Conservation (phyloP, 2,113 vertebrate genomes). For the Leptosomus discolor region DNA sequence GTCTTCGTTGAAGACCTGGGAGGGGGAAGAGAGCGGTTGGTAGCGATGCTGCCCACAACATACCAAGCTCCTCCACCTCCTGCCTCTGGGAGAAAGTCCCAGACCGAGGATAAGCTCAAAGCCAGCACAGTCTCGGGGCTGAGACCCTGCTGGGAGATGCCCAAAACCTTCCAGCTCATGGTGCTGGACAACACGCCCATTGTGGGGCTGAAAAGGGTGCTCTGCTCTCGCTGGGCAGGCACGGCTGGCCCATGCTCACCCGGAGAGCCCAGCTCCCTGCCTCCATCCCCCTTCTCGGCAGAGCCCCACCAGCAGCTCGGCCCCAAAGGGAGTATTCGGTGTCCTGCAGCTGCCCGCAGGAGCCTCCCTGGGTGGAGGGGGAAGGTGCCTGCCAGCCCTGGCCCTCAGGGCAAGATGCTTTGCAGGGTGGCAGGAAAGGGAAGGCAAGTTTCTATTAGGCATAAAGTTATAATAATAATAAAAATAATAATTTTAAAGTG, state of each 20-base stretch:
- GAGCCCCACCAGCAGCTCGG: background rate
- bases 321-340: background rate
- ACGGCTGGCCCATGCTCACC: rapidly evolving
- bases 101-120: background rate
- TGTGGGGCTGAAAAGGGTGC: rapidly evolving
- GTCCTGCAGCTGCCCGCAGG: rapidly evolving
- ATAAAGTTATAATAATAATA: background rate
- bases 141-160: background rate
- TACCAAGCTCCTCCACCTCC: background rate
- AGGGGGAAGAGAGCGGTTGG: background rate
- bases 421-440: background rate
- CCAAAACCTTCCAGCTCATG: rapidly evolving
- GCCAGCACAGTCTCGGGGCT: background rate
- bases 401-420: background rate
- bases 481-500: background rate
- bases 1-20: conserved; percentile 93
- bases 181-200: rapidly evolving
- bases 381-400: background rate
- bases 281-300: background rate
- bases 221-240: background rate
- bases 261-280: background rate
- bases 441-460: background rate
- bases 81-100: background rate
- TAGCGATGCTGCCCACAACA: rapidly evolving
- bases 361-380: background rate